Base-by-base conservation (phyloP, 2,888 invertebrate species). In the Leptura quadrifasciata region DNA sequence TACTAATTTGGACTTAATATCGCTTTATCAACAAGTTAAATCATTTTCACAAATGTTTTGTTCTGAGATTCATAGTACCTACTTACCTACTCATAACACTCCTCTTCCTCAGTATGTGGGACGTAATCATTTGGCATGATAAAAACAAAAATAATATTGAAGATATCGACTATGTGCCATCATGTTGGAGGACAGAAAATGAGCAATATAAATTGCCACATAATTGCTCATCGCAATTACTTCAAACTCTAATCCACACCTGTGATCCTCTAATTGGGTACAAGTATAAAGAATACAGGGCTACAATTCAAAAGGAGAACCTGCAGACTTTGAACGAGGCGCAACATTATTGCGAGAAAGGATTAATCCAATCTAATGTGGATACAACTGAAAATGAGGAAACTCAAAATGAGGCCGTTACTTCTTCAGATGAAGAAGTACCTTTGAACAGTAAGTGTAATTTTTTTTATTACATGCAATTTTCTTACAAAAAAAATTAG, bases 341-440 rank as follows among this genome's bases (percentile, higher is more conserved):
- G 2, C 18, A 57, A 6, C 18, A 57, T 3, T 57, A 57, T 57
- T 57, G 18, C 17, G 20, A 57, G 1, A 57, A 57, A 20, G 55
- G 20, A 20, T 18, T 18, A 12, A 18, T 18, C 8, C 18, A 18
- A 6, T 57, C 55, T 10, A 18, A 18, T 18, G 10, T 57, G 1
- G 55, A 57, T 3, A 57, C 21, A 5, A 57, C 55, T 18, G 55
- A 57, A 54, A 54, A 54, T 54, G 54, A 54, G n/a, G 54, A 54
- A 54, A 54, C 17, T 6, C 54, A 54, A 54, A 10, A n/a, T 54
- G 17, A 54, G 17, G 54, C 6, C 9, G 1, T 9, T n/a, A 54
- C 54, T 1, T 54, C 54, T 17, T 5, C 54, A n/a, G 54, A 54
- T 1, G 54, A 10, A 12, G 54, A 54, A 10, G 10, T 54, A 54